Evolutionary conservation across 2,113 vertebrate genomes (phyloP), one percentile per base, ranked within the genome.

Genomic region (Gila orcuttii): DNA sequence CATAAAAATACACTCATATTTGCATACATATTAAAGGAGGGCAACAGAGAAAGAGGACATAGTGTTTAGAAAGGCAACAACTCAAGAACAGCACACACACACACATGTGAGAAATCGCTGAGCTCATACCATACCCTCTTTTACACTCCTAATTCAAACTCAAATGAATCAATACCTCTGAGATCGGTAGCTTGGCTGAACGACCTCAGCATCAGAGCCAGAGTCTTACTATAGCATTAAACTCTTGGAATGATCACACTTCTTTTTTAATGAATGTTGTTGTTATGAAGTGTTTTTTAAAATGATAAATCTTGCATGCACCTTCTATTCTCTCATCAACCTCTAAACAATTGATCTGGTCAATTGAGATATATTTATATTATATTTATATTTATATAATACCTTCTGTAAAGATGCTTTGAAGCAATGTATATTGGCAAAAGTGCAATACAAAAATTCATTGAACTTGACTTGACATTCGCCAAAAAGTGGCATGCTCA

Each of bases 71-170:
- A 33, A 12, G 17, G 25, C 36, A 66, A 50, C 39, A 47, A 42
- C n/a, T 50, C 39, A 66, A 66, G 42, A 81, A 50, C 52, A 83
- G 33, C 64, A 55, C 60, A 23, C n/a, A 81, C 39, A 60, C 15
- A 66, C 33, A 73, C 83, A 84, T 25, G 68, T 45, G 81, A 60
- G 39, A 86, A 81, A 88, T 69, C 39, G 87, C 87, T 88, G 87
- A 89, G 69, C 36, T 55, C 17, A 5, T 75, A 64, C 55, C n/a
- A n/a, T n/a, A n/a, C n/a, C n/a, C 66, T 81, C 69, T 69, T 15
- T 73, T 77, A 64, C 52, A 8, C 62, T 80, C 66, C 52, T 64
- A 13, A 84, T 87, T 84, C 79, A 77, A 7, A 68, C 50, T 73
- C 39, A 81, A 52, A 59, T 80, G 59, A 84, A 88, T 86, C 85